Percentiles rank a stretch among this genome's conserved stretches.
Conservation (phyloP, 2,888 invertebrate genomes). For the Cosmia pyralina region DNA sequence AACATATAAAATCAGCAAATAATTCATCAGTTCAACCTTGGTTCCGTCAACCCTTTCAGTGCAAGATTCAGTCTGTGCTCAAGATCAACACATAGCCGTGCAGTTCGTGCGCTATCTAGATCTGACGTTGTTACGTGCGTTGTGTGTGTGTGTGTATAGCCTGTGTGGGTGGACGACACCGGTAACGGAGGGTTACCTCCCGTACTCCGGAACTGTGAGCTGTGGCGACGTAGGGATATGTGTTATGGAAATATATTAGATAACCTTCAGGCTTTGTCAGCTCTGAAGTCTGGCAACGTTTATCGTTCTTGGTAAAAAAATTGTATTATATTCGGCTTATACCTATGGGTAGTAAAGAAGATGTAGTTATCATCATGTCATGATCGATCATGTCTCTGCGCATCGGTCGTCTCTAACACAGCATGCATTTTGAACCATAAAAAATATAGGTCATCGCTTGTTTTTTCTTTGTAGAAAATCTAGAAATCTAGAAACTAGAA, state of each 20-base stretch:
- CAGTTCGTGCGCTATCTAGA: slow-evolving; percentile 49
- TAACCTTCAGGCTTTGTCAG: too few relatives aligned
- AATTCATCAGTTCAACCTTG: neutral
- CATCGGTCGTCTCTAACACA: too few relatives aligned
- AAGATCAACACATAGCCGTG: slow-evolving; percentile 31
- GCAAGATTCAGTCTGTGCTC: slow-evolving; percentile 13
- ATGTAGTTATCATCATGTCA: too few relatives aligned
- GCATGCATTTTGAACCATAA: too few relatives aligned
- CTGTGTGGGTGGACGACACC: slow-evolving; percentile 8
- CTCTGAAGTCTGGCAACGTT: too few relatives aligned
- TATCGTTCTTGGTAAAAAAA: neutral
- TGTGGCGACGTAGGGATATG: slow-evolving; percentile 12
- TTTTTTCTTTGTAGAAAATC: too few relatives aligned
- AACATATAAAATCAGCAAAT: neutral
- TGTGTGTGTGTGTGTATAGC: too few relatives aligned
- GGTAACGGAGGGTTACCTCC: slow-evolving; percentile 20
- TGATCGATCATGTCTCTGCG: too few relatives aligned
- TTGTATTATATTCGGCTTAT: neutral
- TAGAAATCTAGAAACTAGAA: too few relatives aligned
- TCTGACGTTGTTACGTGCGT: too few relatives aligned
- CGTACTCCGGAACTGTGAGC: neutral
- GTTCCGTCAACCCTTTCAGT: slow-evolving; percentile 20
- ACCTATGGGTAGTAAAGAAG: neutral
- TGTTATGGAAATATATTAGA: slow-evolving; percentile 12
- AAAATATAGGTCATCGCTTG: too few relatives aligned